Percentiles rank a stretch among this genome's conserved stretches.
Evolutionary conservation across 2,797 vertebrate species (phyloP).

Genomic region (Danio albolineatus): DNA sequence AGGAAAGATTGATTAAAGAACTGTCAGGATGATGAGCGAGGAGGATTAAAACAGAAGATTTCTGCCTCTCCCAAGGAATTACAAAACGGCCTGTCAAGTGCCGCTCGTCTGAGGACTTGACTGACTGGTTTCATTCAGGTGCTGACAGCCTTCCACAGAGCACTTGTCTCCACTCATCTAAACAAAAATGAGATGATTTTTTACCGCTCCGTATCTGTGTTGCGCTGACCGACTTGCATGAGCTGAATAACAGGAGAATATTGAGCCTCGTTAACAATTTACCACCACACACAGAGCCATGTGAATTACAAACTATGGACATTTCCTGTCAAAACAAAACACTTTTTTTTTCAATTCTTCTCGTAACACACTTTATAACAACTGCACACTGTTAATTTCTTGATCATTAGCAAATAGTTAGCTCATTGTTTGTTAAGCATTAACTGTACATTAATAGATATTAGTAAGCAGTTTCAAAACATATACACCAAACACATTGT

Average conservation of each 20-base stretch:
- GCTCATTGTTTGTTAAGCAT: too few relatives aligned
- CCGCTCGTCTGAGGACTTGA: constrained; percentile 32
- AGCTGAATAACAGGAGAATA: constrained; percentile 2
- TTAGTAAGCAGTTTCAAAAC: too few relatives aligned
- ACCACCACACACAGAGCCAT: constrained; percentile 1
- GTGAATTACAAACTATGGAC: not conserved
- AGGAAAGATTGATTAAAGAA: constrained; percentile 55
- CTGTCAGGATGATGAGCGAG: constrained; percentile 48
- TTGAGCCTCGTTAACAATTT: not conserved
- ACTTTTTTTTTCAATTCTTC: too few relatives aligned
- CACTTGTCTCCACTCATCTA: constrained; percentile 45
- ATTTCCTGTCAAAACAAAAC: not conserved
- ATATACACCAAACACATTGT: too few relatives aligned
- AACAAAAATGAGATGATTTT: constrained; percentile 42
- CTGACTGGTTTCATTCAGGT: constrained; percentile 48
- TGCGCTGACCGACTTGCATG: constrained; percentile 12
- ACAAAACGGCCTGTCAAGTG: constrained; percentile 47
- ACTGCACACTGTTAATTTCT: too few relatives aligned
- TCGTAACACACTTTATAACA: too few relatives aligned
- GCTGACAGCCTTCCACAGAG: constrained; percentile 35
- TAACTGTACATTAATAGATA: too few relatives aligned
- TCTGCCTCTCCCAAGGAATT: constrained; percentile 52
- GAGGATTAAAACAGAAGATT: constrained; percentile 52
- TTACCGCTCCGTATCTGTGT: constrained; percentile 7
- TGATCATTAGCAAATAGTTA: too few relatives aligned